Conservation (phyloP, 2,113 vertebrate species). For the Formicarius rufipectus region DNA sequence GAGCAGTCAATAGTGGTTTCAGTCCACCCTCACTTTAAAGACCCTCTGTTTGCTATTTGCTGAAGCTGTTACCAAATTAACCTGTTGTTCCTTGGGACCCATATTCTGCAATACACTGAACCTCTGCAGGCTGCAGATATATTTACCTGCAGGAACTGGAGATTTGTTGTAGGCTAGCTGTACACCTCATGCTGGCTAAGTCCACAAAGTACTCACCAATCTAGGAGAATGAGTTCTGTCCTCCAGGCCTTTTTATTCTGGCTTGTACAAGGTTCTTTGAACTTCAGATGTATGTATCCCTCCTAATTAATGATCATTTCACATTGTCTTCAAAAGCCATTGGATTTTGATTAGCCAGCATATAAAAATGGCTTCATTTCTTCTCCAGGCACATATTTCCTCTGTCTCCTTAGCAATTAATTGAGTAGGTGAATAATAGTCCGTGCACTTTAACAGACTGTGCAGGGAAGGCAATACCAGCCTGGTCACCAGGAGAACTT, state of each 20-base stretch:
- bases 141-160: not conserved
- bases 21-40: not conserved
- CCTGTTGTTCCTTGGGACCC: not conserved
- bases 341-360: conserved; percentile 81
- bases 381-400: conserved; percentile 74
- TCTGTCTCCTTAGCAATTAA: conserved; percentile 86
- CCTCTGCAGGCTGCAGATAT: not conserved
- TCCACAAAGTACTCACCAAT: not conserved
- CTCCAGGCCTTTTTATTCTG: conserved; percentile 59
- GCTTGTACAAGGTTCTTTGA: conserved; percentile 68
- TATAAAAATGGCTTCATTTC: conserved; percentile 71
- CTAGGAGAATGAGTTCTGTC: not conserved
- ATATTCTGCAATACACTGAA: not conserved
- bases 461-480: conserved; percentile 62
- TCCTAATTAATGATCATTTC: conserved; percentile 87
- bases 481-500: conserved; percentile 73
- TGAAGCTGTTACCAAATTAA: not conserved
- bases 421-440: conserved; percentile 87
- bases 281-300: conserved; percentile 77
- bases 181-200: not conserved
- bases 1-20: not conserved
- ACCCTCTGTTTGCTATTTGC: not conserved
- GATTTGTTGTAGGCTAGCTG: not conserved
- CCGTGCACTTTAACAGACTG: not conserved
- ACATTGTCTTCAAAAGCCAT: conserved; percentile 76